Base-by-base conservation (phyloP, 2,113 vertebrate species). In the Larimichthys polyactis region DNA sequence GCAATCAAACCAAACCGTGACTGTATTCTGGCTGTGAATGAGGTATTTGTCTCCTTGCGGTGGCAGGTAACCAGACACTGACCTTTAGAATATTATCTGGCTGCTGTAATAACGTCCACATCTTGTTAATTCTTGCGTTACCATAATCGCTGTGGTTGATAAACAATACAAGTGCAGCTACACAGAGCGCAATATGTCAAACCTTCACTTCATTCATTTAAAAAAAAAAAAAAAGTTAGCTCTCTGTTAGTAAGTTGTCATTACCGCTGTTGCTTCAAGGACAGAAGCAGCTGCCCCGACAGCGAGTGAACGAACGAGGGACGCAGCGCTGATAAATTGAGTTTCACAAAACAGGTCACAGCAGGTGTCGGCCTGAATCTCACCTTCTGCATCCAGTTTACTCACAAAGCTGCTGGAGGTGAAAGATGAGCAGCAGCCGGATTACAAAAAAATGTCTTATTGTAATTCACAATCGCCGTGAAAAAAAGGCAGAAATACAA, bases 281-380 rank as follows among this genome's bases (percentile, higher is more conserved):
- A 64, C 63, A 59, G 59, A 63, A 63, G 29, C 15, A 15, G 46
- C 17, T 46, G 58, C 48, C 11, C 15, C 0, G 36, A n/a, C 44
- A 44, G 32, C 9, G 12, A 52, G 32, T 36, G 22, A 71, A 49
- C 24, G 67, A 70, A 74, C 11, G 64, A 62, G 51, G 32, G 60
- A 55, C 11, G 49, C 43, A 1, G 36, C 3, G 6, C 62, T 65
- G 36, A 71, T 71, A 43, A 76, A 85, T 66, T 62, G 49, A 44
- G 16, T 24, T 60, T 48, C 29, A 70, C 24, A 32, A 58, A 82
- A 40, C 44, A 27, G 69, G 69, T 71, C 76, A 49, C 73, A 81
- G 76, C 76, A 55, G 79, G 58, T 64, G 75, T 54, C 65, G 83
- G 66, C 76, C 83, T 82, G 58, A 73, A 27, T 78, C 67, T 74